A percentile compares a stretch with the other conserved stretches of the same genome.
Evolutionary conservation across 2,113 vertebrate species (phyloP).

Genomic region (Syngnathoides biaculeatus): DNA sequence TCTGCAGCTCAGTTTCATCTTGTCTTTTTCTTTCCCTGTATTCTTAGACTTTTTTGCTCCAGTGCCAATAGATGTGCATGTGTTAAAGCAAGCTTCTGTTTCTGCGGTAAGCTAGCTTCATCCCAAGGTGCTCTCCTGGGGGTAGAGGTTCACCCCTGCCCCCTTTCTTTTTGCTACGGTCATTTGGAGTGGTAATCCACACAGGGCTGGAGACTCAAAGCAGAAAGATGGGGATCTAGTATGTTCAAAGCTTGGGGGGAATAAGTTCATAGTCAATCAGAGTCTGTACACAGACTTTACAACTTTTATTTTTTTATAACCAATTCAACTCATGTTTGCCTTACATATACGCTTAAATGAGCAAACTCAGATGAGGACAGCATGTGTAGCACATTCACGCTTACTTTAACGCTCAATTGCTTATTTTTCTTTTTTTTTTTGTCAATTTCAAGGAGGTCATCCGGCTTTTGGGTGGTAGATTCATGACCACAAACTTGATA

Average conservation of each 20-base stretch:
- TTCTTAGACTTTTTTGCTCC: constrained; percentile 69
- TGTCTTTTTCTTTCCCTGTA: constrained; percentile 31
- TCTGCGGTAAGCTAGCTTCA: constrained; percentile 39
- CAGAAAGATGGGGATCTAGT: constrained; percentile 24
- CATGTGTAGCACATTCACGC: constrained; percentile 38
- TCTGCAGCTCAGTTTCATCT: constrained; percentile 31
- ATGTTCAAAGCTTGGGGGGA: constrained; percentile 33
- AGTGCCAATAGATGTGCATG: constrained; percentile 75
- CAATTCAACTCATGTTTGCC: constrained; percentile 33
- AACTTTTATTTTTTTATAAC: constrained; percentile 21
- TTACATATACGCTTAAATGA: constrained; percentile 20
- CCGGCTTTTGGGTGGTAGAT: constrained; percentile 65
- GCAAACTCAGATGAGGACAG: constrained; percentile 29
- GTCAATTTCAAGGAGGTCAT: constrained; percentile 71
- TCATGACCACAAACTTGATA: constrained; percentile 63
- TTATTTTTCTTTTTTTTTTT: constrained; percentile 44
- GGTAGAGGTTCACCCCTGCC: constrained; percentile 41
- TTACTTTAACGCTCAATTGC: constrained; percentile 47
- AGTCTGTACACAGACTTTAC: constrained; percentile 37
- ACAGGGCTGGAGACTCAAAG: constrained; percentile 57
- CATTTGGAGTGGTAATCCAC: constrained; percentile 67
- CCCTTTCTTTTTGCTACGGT: constrained; percentile 37
- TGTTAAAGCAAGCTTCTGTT: constrained; percentile 56
- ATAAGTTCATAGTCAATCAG: constrained; percentile 44
- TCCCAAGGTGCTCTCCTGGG: constrained; percentile 62